Conservation (phyloP, 2,113 vertebrate genomes). For the Chaenocephalus aceratus region DNA sequence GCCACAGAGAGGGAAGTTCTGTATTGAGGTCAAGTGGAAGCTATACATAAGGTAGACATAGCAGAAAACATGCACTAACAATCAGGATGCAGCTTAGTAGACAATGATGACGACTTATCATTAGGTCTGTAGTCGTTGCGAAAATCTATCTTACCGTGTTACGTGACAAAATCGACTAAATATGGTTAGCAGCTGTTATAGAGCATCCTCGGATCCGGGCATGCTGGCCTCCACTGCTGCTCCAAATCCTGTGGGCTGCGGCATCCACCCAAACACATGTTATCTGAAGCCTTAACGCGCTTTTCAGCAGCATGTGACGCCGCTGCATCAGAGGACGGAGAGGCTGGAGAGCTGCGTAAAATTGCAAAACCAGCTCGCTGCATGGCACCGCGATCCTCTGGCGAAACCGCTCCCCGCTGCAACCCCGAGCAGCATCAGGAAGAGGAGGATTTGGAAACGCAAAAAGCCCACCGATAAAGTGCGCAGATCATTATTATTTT, state of each 20-base stretch:
- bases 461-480: not conserved
- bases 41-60: constrained; percentile 49
- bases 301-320: constrained; percentile 52
- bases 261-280: constrained; percentile 32
- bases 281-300: constrained; percentile 34
- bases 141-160: constrained; percentile 40
- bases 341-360: constrained; percentile 36
- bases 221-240: constrained; percentile 51
- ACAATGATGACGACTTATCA: not conserved
- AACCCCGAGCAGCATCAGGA: constrained; percentile 22
- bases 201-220: constrained; percentile 49
- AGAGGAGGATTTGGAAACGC: not conserved
- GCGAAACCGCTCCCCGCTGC: constrained; percentile 27
- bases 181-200: constrained; percentile 21
- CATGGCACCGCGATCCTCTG: constrained; percentile 30
- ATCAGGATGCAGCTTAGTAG: not conserved
- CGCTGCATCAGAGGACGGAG: constrained; percentile 27
- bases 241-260: constrained; percentile 56
- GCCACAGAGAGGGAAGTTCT: constrained; percentile 26
- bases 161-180: constrained; percentile 37
- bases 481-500: constrained; percentile 39
- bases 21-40: constrained; percentile 49
- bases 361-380: constrained; percentile 14
- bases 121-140: not conserved
- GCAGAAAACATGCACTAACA: not conserved